These are phyloP conservation scores for Scortum barcoo DNA, from an alignment of 2,113 vertebrate genomes.

Conservation along the genomic window DNA sequence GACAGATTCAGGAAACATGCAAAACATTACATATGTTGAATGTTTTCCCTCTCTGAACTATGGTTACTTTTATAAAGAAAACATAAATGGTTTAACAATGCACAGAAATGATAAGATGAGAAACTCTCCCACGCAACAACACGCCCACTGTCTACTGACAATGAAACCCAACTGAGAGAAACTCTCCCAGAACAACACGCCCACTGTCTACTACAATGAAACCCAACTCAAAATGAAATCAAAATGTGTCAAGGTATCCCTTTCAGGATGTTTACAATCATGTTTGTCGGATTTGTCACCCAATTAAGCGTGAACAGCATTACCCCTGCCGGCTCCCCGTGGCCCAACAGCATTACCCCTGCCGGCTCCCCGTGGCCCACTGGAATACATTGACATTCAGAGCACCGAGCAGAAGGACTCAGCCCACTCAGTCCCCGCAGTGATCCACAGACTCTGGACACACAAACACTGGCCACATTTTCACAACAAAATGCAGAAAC, in stretches of 20 bases:
- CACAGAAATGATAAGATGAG: constrained; percentile 19
- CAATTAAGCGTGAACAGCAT: constrained; percentile 71
- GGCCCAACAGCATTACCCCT: constrained; percentile 51
- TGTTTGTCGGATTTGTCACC: constrained; percentile 73
- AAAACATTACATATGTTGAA: not conserved
- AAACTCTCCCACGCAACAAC: constrained; percentile 14
- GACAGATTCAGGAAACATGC: not conserved
- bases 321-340: constrained; percentile 34
- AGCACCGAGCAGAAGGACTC: constrained; percentile 59
- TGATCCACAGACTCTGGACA: constrained; percentile 46
- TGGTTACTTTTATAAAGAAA: constrained; percentile 40
- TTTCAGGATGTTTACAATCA: constrained; percentile 77
- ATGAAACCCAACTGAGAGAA: constrained; percentile 18
- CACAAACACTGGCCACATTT: constrained; percentile 37
- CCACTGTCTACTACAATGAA: constrained; percentile 30
- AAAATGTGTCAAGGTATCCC: constrained; percentile 75
- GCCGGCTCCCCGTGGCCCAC: constrained; percentile 45
- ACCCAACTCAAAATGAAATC: constrained; percentile 47
- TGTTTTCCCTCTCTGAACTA: constrained; percentile 5
- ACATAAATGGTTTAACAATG: constrained; percentile 24
- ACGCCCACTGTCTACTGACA: constrained; percentile 18
- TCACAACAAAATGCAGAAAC: not conserved
- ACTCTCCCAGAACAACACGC: constrained; percentile 13
- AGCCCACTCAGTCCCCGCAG: constrained; percentile 55
- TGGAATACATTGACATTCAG: constrained; percentile 75